phyloP scores from a whole-genome alignment of 2,888 invertebrate species.

The Biston betularia region DNA sequence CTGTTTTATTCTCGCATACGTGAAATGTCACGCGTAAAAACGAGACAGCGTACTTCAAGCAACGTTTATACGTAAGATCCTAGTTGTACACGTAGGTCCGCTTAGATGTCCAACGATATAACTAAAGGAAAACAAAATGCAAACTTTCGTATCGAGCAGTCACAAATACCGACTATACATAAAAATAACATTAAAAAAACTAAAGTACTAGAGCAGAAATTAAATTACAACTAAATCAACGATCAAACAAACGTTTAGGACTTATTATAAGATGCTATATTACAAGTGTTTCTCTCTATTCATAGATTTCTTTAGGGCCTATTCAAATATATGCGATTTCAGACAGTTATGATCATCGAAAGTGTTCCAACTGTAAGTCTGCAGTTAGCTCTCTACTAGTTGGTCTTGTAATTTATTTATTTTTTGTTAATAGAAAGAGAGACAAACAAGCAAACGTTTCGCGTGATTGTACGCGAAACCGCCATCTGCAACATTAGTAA shows the following conservation, averaged over 20 bases:
- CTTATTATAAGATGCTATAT: constrained; percentile 71
- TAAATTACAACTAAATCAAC: constrained; percentile 72
- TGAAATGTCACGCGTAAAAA: too few relatives aligned
- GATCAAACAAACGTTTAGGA: constrained; percentile 68
- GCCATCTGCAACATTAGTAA: too few relatives aligned
- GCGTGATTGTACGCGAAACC: too few relatives aligned
- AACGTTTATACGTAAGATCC: too few relatives aligned
- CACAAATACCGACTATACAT: constrained; percentile 39
- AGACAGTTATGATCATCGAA: background rate
- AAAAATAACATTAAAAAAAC: constrained; percentile 59
- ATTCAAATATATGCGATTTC: constrained; percentile 3
- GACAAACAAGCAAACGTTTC: too few relatives aligned
- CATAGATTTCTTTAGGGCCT: constrained; percentile 8
- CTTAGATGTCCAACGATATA: constrained; percentile 33
- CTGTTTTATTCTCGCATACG: too few relatives aligned
- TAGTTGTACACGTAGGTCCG: background rate
- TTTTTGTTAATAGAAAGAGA: too few relatives aligned
- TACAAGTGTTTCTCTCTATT: constrained; percentile 64
- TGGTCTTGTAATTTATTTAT: too few relatives aligned
- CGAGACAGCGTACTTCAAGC: too few relatives aligned
- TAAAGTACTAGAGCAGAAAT: constrained; percentile 58
- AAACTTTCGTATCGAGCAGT: constrained; percentile 28
- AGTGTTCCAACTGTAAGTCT: too few relatives aligned
- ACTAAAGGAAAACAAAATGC: constrained; percentile 30
- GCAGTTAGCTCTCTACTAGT: too few relatives aligned